phyloP scores from a whole-genome alignment of 2,113 vertebrate genomes.

The Regulus satrapa region DNA sequence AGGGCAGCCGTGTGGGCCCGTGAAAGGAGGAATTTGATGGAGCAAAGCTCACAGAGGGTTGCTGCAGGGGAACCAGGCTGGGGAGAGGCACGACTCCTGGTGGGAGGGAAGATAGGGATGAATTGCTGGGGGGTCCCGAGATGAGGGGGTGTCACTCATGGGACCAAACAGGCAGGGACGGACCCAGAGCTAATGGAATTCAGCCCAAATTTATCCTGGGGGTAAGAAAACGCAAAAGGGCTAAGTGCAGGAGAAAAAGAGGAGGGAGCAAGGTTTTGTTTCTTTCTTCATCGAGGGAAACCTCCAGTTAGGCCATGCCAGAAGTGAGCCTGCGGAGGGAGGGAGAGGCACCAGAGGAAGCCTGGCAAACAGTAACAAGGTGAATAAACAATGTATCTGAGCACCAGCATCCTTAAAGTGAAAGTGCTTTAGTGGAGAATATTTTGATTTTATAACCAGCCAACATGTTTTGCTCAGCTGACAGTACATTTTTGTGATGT shows the following conservation, averaged over 20 bases:
- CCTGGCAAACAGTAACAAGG: neutral
- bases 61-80: neutral
- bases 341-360: neutral
- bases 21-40: neutral
- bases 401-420: neutral
- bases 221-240: neutral
- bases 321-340: neutral
- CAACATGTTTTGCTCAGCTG: neutral
- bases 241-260: neutral
- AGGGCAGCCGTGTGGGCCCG: accelerated
- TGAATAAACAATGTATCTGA: neutral
- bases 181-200: neutral
- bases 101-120: neutral
- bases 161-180: neutral
- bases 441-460: neutral
- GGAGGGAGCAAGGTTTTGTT: neutral
- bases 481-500: neutral
- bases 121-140: accelerated
- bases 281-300: neutral
- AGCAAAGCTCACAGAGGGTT: neutral
- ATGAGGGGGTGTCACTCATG: accelerated
- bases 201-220: neutral
- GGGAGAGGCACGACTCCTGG: neutral
- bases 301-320: neutral
- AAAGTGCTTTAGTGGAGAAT: neutral